These are phyloP conservation scores for Vimba vimba DNA, from an alignment of 2,113 vertebrate genomes.

Conservation along the genomic window DNA sequence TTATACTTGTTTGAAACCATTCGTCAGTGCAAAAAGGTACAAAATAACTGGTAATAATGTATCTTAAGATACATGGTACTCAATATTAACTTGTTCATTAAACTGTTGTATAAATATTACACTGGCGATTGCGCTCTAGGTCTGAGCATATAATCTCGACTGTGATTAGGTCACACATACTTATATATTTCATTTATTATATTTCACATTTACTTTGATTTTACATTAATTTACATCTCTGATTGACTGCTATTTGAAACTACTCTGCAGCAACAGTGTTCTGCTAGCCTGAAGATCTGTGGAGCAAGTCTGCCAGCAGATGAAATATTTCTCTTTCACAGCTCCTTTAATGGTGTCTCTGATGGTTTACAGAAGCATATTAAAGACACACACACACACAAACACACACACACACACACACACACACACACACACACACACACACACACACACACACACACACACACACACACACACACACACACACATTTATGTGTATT, in stretches of 20 bases:
- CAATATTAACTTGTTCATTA: background rate
- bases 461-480: background rate
- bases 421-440: too few species aligned
- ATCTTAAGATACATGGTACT: background rate
- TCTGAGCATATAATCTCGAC: background rate
- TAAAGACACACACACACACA: too few species aligned
- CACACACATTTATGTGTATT: background rate
- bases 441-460: too few species aligned
- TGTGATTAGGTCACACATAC: background rate
- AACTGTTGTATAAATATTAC: background rate
- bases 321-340: slow-evolving; percentile 16
- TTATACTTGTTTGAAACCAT: background rate
- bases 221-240: background rate
- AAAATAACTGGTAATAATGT: background rate
- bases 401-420: too few species aligned
- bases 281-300: slow-evolving; percentile 16
- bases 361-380: slow-evolving; percentile 30
- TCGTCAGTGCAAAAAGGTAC: background rate
- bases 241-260: background rate
- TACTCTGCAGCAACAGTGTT: background rate
- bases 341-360: slow-evolving; percentile 32
- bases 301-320: slow-evolving; percentile 15
- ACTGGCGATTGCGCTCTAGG: background rate
- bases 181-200: background rate
- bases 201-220: background rate